These are phyloP conservation scores for Crypturellus tataupa DNA, from an alignment of 2,797 vertebrate species.

Conservation along the genomic window DNA sequence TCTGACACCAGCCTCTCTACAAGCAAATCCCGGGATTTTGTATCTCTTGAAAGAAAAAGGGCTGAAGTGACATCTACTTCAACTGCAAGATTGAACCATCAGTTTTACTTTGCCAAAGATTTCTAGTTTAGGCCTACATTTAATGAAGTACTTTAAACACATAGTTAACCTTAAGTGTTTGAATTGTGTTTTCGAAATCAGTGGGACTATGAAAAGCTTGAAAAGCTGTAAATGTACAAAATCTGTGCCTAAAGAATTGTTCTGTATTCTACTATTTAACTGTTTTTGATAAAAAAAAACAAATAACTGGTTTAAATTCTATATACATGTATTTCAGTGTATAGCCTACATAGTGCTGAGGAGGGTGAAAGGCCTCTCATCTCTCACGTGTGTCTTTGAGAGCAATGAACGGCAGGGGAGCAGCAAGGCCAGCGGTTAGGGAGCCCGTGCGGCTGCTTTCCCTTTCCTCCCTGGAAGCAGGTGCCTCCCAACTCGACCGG, in stretches of 20 bases:
- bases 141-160: not conserved
- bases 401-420: not conserved
- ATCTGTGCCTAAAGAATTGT: not conserved
- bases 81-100: not conserved
- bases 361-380: not conserved
- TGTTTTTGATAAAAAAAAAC: not conserved
- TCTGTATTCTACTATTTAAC: not conserved
- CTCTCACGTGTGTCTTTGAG: not conserved
- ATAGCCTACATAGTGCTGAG: not conserved
- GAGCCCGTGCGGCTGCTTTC: not conserved
- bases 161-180: not conserved
- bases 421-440: not conserved
- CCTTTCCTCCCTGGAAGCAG: not conserved
- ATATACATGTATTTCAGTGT: not conserved
- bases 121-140: not conserved
- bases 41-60: not conserved
- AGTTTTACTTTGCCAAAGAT: not conserved
- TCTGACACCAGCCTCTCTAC: not conserved
- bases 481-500: not conserved
- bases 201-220: not conserved
- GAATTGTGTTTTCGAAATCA: not conserved
- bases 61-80: constrained; percentile 3
- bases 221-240: not conserved
- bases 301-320: not conserved
- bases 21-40: not conserved